Percentiles rank a stretch among this genome's conserved stretches.
These are phyloP conservation scores for Ormyrus nitidulus DNA, from an alignment of 2,888 invertebrate genomes.

Conservation along the genomic window DNA sequence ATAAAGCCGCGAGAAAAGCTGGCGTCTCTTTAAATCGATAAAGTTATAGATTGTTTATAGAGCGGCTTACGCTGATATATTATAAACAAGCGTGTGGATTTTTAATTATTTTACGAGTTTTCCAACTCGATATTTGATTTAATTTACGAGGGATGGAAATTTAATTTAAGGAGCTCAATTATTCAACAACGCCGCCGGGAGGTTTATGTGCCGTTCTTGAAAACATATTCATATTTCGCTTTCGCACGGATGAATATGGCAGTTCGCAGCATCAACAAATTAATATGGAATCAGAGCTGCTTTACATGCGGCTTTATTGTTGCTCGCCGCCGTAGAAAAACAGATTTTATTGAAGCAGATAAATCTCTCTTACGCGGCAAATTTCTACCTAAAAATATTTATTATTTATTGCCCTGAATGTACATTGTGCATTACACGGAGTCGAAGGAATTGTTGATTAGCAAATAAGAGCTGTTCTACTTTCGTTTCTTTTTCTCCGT, in stretches of 20 bases:
- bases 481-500: too few species aligned
- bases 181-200: too few species aligned
- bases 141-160: too few species aligned
- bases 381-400: too few species aligned
- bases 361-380: background rate
- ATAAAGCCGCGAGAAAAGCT: background rate
- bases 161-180: too few species aligned
- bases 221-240: background rate
- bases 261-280: background rate
- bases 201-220: too few species aligned
- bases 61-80: constrained; percentile 1
- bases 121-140: too few species aligned
- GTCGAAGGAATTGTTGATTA: constrained; percentile 2
- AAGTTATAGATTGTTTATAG: background rate
- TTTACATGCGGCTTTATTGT: constrained; percentile 4
- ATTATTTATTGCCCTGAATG: background rate
- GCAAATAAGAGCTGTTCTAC: too few species aligned
- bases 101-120: background rate
- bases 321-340: background rate
- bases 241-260: background rate
- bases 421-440: background rate
- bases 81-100: background rate
- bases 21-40: background rate
- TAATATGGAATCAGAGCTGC: constrained; percentile 14
- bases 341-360: background rate